phyloP scores from a whole-genome alignment of 2,113 vertebrate genomes.

The Gadus chalcogrammus region DNA sequence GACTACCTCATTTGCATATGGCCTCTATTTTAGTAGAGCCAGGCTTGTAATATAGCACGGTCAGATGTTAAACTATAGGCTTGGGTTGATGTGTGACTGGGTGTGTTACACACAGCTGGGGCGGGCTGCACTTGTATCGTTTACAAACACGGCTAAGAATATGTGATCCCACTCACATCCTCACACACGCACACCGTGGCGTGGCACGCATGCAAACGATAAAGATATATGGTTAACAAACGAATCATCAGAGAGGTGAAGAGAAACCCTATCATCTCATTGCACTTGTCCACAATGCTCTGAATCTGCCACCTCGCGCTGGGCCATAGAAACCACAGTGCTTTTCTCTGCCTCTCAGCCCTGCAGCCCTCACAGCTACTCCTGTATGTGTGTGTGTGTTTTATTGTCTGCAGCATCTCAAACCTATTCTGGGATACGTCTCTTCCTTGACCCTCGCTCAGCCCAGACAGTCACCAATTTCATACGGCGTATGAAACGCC shows the following conservation, averaged over 20 bases:
- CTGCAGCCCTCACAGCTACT: constrained; percentile 29
- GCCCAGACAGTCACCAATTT: constrained; percentile 42
- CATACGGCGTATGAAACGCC: constrained; percentile 52
- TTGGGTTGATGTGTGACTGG: constrained; percentile 28
- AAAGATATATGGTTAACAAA: constrained; percentile 5
- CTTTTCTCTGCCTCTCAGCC: constrained; percentile 27
- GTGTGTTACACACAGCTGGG: constrained; percentile 40
- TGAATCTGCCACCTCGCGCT: constrained; percentile 28
- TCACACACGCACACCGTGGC: background rate
- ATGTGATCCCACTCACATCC: too few relatives aligned
- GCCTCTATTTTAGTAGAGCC: constrained; percentile 31
- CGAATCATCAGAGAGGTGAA: too few relatives aligned
- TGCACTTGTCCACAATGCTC: too few relatives aligned
- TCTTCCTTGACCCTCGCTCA: constrained; percentile 51
- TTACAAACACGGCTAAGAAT: background rate
- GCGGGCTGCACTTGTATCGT: constrained; percentile 18
- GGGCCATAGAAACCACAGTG: constrained; percentile 14
- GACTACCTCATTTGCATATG: constrained; percentile 30
- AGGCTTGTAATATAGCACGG: background rate
- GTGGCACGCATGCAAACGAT: background rate
- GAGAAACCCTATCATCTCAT: too few relatives aligned
- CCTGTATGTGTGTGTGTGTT: constrained; percentile 19
- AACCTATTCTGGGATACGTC: constrained; percentile 59
- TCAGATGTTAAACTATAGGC: constrained; percentile 22
- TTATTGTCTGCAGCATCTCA: constrained; percentile 15